These are phyloP conservation scores for Nycticebus coucang DNA, from an alignment of 2,113 vertebrate species.

Conservation along the genomic window DNA sequence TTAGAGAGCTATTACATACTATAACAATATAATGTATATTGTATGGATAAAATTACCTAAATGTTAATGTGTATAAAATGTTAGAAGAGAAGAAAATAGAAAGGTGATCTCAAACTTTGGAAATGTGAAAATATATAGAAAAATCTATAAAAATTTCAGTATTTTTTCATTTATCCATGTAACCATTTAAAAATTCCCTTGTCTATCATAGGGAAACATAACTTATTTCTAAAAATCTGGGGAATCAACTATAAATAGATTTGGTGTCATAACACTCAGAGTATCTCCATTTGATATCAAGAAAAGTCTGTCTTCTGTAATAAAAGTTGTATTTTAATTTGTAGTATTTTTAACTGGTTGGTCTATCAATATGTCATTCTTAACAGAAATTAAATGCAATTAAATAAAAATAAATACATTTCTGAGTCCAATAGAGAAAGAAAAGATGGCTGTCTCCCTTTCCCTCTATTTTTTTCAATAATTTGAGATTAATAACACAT, in stretches of 20 bases:
- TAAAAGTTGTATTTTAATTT: background rate
- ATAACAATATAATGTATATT: background rate
- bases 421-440: background rate
- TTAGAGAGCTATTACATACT: background rate
- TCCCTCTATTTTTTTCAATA: background rate
- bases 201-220: background rate
- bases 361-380: background rate
- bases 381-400: background rate
- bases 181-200: background rate
- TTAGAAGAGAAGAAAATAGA: background rate
- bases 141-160: background rate
- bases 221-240: background rate
- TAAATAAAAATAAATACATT: background rate
- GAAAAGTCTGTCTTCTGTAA: background rate
- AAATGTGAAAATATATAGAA: background rate
- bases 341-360: background rate
- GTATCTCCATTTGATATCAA: background rate
- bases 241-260: background rate
- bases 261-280: background rate
- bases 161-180: background rate
- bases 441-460: background rate
- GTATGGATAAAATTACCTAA: background rate
- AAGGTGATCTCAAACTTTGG: background rate
- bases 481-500: background rate
- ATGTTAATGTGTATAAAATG: background rate